phyloP scores from a whole-genome alignment of 2,113 vertebrate genomes.

The Trogon melanurus region DNA sequence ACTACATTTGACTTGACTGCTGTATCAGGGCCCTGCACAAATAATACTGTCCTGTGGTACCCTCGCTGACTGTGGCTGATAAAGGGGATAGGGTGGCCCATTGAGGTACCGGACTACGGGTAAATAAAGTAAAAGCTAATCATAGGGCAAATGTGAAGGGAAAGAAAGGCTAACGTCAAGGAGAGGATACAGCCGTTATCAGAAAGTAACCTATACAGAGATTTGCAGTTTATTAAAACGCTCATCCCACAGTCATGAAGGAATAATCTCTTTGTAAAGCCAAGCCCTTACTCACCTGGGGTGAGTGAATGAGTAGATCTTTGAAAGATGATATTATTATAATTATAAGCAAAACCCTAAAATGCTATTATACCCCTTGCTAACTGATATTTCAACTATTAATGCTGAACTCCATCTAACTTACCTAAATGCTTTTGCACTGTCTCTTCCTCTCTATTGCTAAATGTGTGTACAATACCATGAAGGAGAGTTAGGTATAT shows the following conservation, averaged over 20 bases:
- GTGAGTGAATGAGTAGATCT: neutral
- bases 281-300: neutral
- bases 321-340: neutral
- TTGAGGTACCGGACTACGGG: neutral
- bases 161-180: neutral
- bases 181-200: neutral
- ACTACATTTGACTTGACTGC: rapidly evolving
- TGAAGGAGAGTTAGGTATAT: slow-evolving; percentile 49
- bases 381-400: slow-evolving; percentile 23
- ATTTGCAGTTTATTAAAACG: neutral
- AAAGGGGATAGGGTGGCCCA: neutral
- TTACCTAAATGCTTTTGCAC: neutral
- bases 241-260: neutral
- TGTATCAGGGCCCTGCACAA: neutral
- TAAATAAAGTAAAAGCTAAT: neutral
- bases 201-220: neutral
- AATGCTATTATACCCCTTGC: neutral
- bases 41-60: neutral
- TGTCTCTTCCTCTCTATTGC: slow-evolving; percentile 19
- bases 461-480: neutral
- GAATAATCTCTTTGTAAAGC: neutral
- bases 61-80: neutral
- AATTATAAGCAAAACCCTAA: neutral
- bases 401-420: slow-evolving; percentile 30
- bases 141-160: neutral